These are phyloP conservation scores for Cryptosula pallasiana DNA, from an alignment of 2,888 invertebrate species.

Conservation along the genomic window DNA sequence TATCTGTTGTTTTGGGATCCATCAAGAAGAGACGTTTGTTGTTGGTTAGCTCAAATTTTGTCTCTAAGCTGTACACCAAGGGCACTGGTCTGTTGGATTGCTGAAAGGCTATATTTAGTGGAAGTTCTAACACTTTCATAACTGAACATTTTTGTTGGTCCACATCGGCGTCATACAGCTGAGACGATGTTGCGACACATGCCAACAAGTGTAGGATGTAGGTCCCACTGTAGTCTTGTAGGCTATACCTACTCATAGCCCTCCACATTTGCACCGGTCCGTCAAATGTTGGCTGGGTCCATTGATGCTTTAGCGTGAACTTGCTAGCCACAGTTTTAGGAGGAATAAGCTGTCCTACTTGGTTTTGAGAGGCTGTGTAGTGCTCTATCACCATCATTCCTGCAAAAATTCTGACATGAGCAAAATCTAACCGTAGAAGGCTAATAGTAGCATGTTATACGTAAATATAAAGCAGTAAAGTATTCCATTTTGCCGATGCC, in stretches of 20 bases:
- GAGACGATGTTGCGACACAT: constrained; percentile 44
- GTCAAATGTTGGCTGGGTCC: constrained; percentile 53
- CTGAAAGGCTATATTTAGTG: constrained; percentile 52
- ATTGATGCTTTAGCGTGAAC: constrained; percentile 50
- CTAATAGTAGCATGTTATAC: no score
- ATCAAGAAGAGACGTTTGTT: constrained; percentile 44
- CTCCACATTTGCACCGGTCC: constrained; percentile 54
- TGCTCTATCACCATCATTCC: constrained; percentile 50
- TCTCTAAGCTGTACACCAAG: constrained; percentile 52
- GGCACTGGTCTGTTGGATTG: constrained; percentile 53
- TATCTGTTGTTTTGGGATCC: constrained; percentile 34
- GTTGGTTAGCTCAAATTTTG: constrained; percentile 51
- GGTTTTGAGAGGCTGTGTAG: background rate
- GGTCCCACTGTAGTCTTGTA: constrained; percentile 54
- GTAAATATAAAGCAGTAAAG: background rate
- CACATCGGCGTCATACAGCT: constrained; percentile 34
- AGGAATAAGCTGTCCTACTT: constrained; percentile 33
- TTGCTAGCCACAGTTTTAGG: constrained; percentile 41
- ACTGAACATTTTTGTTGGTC: constrained; percentile 25
- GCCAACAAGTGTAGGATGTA: constrained; percentile 51
- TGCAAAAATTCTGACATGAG: no score
- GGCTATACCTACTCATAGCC: constrained; percentile 50
- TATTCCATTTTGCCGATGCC: no score
- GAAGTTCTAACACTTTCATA: background rate
- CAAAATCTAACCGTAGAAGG: no score